Base-by-base conservation (phyloP, 1,140 invertebrate genomes). In the Bombus polaris region DNA sequence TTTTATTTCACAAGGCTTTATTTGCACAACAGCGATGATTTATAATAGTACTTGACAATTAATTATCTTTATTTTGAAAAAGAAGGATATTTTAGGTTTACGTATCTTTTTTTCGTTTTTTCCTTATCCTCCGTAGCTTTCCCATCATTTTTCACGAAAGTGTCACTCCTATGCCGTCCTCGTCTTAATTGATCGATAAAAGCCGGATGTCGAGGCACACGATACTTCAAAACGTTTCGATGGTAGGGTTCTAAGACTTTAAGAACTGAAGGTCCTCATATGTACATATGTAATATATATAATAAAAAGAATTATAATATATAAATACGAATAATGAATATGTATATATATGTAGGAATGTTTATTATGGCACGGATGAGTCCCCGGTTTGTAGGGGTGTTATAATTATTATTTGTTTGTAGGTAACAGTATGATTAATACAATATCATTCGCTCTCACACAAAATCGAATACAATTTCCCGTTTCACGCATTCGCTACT, bases 161-260 rank as follows among this genome's bases (percentile, higher is more conserved):
- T 59, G 79, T 59, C 79, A 59, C 28, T 39, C 37, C n/a, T 68
- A 42, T 42, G 37, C 28, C 28, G 78, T 25, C 32, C 66, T 39
- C 47, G 22, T n/a, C 28, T 32, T 81, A 81, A 81, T 72, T 81
- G 79, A 72, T 81, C 68, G 79, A 72, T 72, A 66, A 47, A 39
- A 72, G 71, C 68, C 25, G 25, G 28, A 35, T 81, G 59, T 66
- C 59, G n/a, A 1, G 15, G 32, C 44, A 18, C 35, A 37, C 5
- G 44, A 68, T 72, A 72, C 25, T 81, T 32, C 9, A 9, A 10
- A n/a, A 71, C 66, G 1, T 28, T n/a, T 42, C 25, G 1, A 3
- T 25, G 25, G 4, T 28, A 12, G 35, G 6, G 4, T 39, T 71
- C 32, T 22, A 15, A 47, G 37, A 57, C 37, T 25, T 22, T 53